Evolutionary conservation across 2,113 vertebrate genomes (phyloP).

Genomic region (Dasyurus viverrinus): DNA sequence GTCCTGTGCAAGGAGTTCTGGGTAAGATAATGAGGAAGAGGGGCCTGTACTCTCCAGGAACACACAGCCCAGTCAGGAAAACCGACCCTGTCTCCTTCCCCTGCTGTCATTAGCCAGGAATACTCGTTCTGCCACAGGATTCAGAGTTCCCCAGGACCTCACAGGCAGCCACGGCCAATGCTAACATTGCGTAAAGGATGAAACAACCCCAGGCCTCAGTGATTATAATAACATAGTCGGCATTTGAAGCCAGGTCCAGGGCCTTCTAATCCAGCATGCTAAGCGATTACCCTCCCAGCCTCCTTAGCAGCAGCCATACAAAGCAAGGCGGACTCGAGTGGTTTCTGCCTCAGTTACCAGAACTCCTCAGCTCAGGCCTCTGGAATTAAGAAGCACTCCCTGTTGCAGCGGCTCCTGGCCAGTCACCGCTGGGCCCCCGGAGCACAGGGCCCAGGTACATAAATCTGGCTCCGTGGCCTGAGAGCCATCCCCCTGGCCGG

Average conservation of each 20-base stretch:
- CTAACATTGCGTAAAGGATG: neutral
- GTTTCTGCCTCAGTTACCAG: neutral
- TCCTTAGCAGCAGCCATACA: neutral
- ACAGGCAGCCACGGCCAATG: neutral
- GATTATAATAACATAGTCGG: neutral
- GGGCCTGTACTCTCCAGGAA: neutral
- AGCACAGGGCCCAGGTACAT: constrained; percentile 14
- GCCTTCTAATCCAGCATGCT: neutral
- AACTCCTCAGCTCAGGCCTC: neutral
- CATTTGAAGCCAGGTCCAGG: neutral
- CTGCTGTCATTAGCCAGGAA: neutral
- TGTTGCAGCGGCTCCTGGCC: neutral
- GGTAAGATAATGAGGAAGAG: neutral
- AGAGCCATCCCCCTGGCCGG: neutral
- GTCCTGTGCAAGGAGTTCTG: neutral
- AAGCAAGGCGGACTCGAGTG: neutral
- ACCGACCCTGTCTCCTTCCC: neutral
- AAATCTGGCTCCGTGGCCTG: neutral
- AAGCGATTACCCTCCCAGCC: neutral
- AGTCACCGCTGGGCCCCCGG: neutral
- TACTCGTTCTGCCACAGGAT: neutral
- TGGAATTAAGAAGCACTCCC: neutral
- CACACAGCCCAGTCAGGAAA: neutral
- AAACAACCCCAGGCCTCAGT: neutral
- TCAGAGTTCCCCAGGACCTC: neutral